Percentiles rank a stretch among this genome's conserved stretches.
phyloP scores from a whole-genome alignment of 1,140 invertebrate species.

The Eurosta solidaginis region DNA sequence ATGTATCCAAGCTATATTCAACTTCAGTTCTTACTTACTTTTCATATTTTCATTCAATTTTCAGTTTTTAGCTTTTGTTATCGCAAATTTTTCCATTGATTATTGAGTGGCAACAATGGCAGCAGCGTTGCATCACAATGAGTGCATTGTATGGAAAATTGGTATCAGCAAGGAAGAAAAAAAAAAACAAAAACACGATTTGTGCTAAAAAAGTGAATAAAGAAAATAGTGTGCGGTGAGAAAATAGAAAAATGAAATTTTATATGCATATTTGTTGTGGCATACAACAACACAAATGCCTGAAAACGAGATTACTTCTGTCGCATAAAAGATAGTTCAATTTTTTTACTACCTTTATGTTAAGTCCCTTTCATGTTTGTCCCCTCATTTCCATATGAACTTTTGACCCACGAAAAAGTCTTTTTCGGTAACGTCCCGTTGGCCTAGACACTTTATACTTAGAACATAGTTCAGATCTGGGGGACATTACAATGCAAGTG shows the following conservation, averaged over 20 bases:
- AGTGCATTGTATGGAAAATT: constrained; percentile 15
- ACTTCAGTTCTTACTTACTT: not conserved
- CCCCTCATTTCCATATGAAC: too few species aligned
- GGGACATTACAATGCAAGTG: too few species aligned
- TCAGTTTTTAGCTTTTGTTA: not conserved
- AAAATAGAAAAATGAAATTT: constrained; percentile 18
- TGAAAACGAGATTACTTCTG: not conserved
- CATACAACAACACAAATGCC: not conserved
- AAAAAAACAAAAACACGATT: not conserved
- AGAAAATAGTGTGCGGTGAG: not conserved
- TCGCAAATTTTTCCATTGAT: not conserved
- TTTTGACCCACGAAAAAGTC: too few species aligned
- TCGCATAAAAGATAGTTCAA: not conserved
- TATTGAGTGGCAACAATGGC: not conserved
- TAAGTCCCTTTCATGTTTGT: too few species aligned
- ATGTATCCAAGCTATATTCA: not conserved
- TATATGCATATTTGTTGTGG: constrained; percentile 7
- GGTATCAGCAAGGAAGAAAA: constrained; percentile 5
- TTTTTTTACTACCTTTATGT: too few species aligned
- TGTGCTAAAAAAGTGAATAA: not conserved
- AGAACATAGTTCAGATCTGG: too few species aligned
- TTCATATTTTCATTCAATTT: not conserved
- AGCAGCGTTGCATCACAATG: not conserved
- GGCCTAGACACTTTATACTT: too few species aligned
- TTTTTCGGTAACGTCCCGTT: too few species aligned